Percentiles rank a stretch among this genome's conserved stretches.
These are phyloP conservation scores for Alligator mississippiensis DNA, from an alignment of 2,113 vertebrate genomes.

Conservation along the genomic window DNA sequence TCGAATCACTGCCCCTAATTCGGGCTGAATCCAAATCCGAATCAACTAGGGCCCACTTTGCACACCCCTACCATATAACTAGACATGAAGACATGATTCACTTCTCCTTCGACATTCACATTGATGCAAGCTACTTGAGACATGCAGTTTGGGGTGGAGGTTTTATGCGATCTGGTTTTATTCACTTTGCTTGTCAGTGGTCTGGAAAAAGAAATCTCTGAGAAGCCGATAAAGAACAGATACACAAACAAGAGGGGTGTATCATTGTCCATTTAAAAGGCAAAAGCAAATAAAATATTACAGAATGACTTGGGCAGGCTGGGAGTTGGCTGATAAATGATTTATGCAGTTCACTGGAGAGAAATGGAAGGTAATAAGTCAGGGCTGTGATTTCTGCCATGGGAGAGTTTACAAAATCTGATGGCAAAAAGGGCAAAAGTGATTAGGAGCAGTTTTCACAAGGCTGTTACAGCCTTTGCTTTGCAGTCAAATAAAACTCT, in stretches of 20 bases:
- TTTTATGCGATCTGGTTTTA: conserved; percentile 2
- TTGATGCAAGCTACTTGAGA: not conserved
- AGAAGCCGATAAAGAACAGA: not conserved
- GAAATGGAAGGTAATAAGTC: not conserved
- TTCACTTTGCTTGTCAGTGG: conserved; percentile 16
- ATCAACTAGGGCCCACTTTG: too few species aligned
- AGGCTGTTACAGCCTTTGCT: not conserved
- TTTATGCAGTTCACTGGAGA: not conserved
- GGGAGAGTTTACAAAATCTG: not conserved
- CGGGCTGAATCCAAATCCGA: too few species aligned
- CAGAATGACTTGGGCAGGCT: not conserved
- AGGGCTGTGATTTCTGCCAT: rapidly evolving
- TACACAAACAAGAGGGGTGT: not conserved
- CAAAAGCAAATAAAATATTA: not conserved
- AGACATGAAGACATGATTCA: not conserved
- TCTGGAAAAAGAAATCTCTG: conserved; percentile 1
- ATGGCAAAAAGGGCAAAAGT: not conserved
- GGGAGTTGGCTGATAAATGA: not conserved
- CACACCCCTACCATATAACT: too few species aligned
- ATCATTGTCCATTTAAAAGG: not conserved
- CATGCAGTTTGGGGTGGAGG: not conserved
- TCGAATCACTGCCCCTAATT: too few species aligned
- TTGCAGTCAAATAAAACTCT: not conserved
- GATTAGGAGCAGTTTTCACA: not conserved
- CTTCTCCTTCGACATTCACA: not conserved